Evolutionary conservation across 2,888 invertebrate species (phyloP).

Genomic region (Onchidella celtica): DNA sequence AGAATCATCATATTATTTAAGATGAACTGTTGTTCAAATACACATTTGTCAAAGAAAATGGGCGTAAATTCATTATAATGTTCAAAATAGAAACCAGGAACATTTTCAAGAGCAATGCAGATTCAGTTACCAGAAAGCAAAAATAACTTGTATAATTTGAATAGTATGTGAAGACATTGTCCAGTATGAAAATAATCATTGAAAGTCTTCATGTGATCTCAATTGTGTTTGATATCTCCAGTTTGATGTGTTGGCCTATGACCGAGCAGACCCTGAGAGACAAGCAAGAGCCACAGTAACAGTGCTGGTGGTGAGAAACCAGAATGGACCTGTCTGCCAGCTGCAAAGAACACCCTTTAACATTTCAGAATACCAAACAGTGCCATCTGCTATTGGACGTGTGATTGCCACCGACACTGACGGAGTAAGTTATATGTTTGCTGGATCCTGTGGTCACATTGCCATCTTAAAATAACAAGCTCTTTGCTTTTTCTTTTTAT

Average conservation of each 20-base stretch:
- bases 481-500: background rate
- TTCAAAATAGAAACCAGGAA: too few relatives aligned
- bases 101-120: too few relatives aligned
- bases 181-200: too few relatives aligned
- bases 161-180: too few relatives aligned
- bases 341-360: slow-evolving; percentile 37
- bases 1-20: too few relatives aligned
- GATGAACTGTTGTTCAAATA: too few relatives aligned
- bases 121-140: too few relatives aligned
- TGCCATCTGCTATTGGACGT: slow-evolving; percentile 52
- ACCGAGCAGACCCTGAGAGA: slow-evolving; percentile 64
- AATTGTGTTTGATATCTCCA: too few relatives aligned
- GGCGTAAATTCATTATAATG: too few relatives aligned
- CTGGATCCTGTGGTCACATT: background rate
- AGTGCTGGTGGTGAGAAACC: slow-evolving; percentile 69
- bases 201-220: too few relatives aligned
- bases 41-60: too few relatives aligned
- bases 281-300: slow-evolving; percentile 62
- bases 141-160: too few relatives aligned
- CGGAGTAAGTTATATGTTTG: slow-evolving; percentile 46
- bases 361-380: slow-evolving; percentile 56
- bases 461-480: background rate
- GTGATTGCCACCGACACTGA: slow-evolving; percentile 54
- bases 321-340: slow-evolving; percentile 59
- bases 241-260: slow-evolving; percentile 63